Percentiles rank a stretch among this genome's conserved stretches.
These are phyloP conservation scores for Eurosta solidaginis DNA, from an alignment of 1,140 invertebrate genomes.

Conservation along the genomic window DNA sequence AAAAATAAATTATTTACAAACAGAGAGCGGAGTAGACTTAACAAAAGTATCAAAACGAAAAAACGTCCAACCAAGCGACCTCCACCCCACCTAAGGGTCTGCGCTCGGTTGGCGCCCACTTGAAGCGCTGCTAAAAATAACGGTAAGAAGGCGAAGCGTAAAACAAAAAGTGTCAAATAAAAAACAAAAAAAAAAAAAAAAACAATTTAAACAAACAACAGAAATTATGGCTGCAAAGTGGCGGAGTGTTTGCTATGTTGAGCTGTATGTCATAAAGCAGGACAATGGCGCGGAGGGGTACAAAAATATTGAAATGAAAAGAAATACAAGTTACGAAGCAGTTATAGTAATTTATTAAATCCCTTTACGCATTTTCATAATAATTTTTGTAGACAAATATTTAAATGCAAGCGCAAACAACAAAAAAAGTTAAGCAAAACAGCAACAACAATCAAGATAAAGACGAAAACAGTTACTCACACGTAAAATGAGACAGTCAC, in stretches of 20 bases:
- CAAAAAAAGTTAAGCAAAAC: neutral
- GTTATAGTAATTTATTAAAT: slow-evolving; percentile 60
- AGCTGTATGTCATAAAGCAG: neutral
- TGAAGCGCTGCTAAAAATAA: slow-evolving; percentile 5
- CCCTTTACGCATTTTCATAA: slow-evolving; percentile 60
- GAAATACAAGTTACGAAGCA: slow-evolving; percentile 42
- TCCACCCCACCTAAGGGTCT: neutral
- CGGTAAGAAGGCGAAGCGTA: slow-evolving; percentile 4
- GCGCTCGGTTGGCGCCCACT: neutral
- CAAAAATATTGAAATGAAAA: neutral
- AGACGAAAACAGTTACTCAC: neutral
- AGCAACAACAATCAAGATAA: neutral
- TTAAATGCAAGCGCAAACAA: slow-evolving; percentile 44
- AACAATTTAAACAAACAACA: slow-evolving; percentile 17
- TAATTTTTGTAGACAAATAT: slow-evolving; percentile 50
- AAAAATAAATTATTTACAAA: neutral
- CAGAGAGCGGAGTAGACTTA: neutral
- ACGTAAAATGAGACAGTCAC: neutral
- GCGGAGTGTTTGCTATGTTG: neutral
- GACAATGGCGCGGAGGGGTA: neutral
- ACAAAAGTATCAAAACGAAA: slow-evolving; percentile 22
- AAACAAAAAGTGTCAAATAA: neutral
- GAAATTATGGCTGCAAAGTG: neutral
- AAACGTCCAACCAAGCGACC: neutral
- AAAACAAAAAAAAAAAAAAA: neutral